Conservation (phyloP, 2,797 vertebrate species). For the Oryzias sinensis region DNA sequence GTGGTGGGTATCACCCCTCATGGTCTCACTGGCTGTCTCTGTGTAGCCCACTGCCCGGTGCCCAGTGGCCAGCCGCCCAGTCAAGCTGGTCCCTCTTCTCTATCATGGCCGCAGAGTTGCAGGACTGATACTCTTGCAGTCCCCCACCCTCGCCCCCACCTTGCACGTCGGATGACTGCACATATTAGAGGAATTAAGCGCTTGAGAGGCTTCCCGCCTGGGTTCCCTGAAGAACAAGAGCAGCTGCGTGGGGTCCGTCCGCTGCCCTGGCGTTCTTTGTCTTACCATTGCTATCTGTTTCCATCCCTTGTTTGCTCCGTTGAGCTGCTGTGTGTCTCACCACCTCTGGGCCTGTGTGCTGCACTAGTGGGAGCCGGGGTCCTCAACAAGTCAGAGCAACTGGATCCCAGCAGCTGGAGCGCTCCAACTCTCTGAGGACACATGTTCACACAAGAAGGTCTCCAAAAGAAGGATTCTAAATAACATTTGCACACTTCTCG, state of each 20-base stretch:
- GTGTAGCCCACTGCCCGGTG: constrained; percentile 29
- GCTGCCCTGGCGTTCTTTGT: constrained; percentile 74
- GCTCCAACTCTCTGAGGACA: constrained; percentile 45
- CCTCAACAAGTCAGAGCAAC: constrained; percentile 66
- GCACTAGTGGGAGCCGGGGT: constrained; percentile 73
- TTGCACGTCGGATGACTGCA: constrained; percentile 84
- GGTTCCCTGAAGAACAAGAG: constrained; percentile 95
- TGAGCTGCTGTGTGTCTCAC: constrained; percentile 67
- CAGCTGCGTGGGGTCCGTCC: constrained; percentile 88
- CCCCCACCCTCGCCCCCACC: constrained; percentile 36
- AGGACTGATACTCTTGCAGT: constrained; percentile 75
- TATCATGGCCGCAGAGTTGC: constrained; percentile 61
- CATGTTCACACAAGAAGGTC: constrained; percentile 19
- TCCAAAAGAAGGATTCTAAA: constrained; percentile 17
- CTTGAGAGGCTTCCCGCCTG: constrained; percentile 84
- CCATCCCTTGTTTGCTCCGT: constrained; percentile 66
- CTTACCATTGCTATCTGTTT: constrained; percentile 60
- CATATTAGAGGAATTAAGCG: constrained; percentile 91
- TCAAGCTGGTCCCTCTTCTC: constrained; percentile 54
- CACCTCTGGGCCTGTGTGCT: constrained; percentile 78
- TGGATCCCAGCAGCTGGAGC: constrained; percentile 68
- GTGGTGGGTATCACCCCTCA: constrained; percentile 35
- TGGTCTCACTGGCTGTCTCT: constrained; percentile 31
- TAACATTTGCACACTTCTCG: constrained; percentile 7
- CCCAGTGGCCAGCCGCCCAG: constrained; percentile 49